Percentiles rank a stretch among this genome's conserved stretches.
phyloP scores from a whole-genome alignment of 2,113 vertebrate genomes.

The Ramphastos sulfuratus region DNA sequence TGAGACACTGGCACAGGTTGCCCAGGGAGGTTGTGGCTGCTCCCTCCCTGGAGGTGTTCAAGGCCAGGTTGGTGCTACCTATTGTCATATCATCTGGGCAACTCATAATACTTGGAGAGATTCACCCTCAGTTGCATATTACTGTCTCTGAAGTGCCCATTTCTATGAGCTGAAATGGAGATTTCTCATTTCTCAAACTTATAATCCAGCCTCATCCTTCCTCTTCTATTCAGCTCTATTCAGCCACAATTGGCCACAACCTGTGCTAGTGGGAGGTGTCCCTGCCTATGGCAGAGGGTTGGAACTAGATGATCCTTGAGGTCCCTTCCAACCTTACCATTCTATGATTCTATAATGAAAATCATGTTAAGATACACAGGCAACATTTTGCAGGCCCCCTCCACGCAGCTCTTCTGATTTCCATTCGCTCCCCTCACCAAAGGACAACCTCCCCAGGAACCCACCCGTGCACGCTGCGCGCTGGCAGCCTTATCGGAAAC shows the following conservation, averaged over 20 bases:
- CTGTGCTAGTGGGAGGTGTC: too few relatives aligned
- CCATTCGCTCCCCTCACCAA: not conserved
- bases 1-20: too few relatives aligned
- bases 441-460: not conserved
- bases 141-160: not conserved
- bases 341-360: not conserved
- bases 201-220: not conserved
- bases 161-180: not conserved
- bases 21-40: too few relatives aligned
- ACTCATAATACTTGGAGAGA: not conserved
- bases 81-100: not conserved
- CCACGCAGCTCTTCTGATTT: not conserved
- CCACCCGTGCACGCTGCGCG: not conserved
- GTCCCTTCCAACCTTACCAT: too few relatives aligned
- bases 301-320: too few relatives aligned
- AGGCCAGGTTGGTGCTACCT: too few relatives aligned
- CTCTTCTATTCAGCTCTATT: not conserved
- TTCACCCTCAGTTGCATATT: not conserved
- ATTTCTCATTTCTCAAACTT: not conserved
- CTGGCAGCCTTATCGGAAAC: not conserved
- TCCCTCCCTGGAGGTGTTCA: too few relatives aligned
- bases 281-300: too few relatives aligned
- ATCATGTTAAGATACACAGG: not conserved
- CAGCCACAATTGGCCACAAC: accelerated
- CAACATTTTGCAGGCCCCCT: not conserved